phyloP scores from a whole-genome alignment of 1,140 invertebrate species.

The Eumeta japonica region DNA sequence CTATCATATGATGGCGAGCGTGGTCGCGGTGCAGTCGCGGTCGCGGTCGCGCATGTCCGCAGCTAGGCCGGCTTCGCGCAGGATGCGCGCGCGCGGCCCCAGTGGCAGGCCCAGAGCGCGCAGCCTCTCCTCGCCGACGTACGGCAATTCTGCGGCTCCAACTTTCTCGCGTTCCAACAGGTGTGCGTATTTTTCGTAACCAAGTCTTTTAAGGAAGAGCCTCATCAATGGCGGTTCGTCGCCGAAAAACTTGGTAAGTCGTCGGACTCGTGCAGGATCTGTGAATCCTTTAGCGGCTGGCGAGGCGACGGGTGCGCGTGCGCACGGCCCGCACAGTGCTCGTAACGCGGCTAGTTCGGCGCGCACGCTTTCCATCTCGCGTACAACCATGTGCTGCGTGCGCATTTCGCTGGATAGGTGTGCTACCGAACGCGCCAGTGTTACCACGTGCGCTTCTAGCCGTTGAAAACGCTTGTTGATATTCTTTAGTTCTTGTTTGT shows the following conservation, averaged over 20 bases:
- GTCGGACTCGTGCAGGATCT: conserved; percentile 81
- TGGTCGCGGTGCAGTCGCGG: conserved; percentile 38
- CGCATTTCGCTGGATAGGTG: conserved; percentile 90
- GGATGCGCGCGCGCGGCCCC: conserved; percentile 82
- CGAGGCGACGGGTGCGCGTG: too few species aligned
- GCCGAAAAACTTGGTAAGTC: conserved; percentile 89
- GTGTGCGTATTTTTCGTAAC: conserved; percentile 91
- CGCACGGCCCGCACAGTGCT: conserved; percentile 60
- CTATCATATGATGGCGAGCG: conserved; percentile 39
- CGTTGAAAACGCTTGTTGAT: conserved; percentile 87
- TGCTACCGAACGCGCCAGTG: conserved; percentile 86
- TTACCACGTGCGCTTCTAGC: conserved; percentile 89
- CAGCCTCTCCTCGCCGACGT: conserved; percentile 85
- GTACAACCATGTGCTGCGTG: conserved; percentile 85
- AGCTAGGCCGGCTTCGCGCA: conserved; percentile 81
- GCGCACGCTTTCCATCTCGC: conserved; percentile 86
- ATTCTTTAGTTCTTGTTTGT: conserved; percentile 70
- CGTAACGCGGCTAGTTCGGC: conserved; percentile 79
- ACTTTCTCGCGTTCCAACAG: conserved; percentile 86
- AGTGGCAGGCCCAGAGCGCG: conserved; percentile 87
- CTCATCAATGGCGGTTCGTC: conserved; percentile 88
- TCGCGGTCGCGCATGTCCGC: conserved; percentile 39
- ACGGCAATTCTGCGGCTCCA: conserved; percentile 88
- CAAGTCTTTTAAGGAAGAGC: conserved; percentile 87
- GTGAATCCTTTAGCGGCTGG: conserved; percentile 69